Conservation (phyloP, 2,797 vertebrate genomes). For the Rhabdophis nuchalis region DNA sequence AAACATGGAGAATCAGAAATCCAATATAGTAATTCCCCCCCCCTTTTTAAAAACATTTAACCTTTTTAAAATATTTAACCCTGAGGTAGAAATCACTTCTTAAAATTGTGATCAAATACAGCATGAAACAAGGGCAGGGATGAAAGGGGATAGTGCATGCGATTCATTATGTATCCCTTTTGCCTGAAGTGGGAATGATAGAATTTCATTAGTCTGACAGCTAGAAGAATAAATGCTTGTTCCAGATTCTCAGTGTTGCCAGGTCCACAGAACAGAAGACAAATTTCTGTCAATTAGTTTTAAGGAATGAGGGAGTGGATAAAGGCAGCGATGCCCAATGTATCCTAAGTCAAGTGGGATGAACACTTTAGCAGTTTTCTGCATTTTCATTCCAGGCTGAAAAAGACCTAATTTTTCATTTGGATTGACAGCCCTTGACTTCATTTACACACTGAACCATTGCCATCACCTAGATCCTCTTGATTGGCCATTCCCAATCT, state of each 20-base stretch:
- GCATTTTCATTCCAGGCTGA: background rate
- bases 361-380: background rate
- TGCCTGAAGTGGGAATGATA: background rate
- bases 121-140: background rate
- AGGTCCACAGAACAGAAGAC: background rate
- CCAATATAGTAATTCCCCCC: background rate
- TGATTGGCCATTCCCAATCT: background rate
- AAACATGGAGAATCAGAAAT: background rate
- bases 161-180: background rate
- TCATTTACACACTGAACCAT: background rate
- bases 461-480: background rate
- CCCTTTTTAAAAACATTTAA: background rate
- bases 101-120: background rate
- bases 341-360: background rate
- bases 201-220: background rate
- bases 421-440: background rate
- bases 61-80: too few relatives aligned
- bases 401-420: background rate
- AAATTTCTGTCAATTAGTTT: background rate
- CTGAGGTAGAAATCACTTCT: background rate
- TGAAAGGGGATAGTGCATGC: background rate
- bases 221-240: background rate
- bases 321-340: background rate
- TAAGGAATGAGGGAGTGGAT: background rate
- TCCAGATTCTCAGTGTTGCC: background rate